Percentiles rank a stretch among this genome's conserved stretches.
phyloP scores from a whole-genome alignment of 2,888 invertebrate species.

The Creontiades dilutus region DNA sequence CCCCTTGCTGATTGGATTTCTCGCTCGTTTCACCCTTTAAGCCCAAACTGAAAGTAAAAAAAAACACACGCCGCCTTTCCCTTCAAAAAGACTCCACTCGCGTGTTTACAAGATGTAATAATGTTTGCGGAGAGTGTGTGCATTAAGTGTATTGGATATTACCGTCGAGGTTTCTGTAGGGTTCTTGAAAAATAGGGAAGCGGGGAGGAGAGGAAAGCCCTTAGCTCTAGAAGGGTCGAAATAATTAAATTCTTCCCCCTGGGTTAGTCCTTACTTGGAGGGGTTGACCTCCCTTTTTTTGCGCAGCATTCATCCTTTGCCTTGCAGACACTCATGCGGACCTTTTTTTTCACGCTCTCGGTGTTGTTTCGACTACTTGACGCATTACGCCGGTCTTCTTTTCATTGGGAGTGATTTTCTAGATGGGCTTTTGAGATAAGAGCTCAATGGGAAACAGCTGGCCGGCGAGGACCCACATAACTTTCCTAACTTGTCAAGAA shows the following conservation, averaged over 20 bases:
- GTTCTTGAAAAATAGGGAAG: conserved; percentile 55
- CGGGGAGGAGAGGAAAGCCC: neutral
- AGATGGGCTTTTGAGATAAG: neutral
- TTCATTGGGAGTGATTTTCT: neutral
- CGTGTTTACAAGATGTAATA: conserved; percentile 57
- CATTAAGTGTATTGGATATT: conserved; percentile 66
- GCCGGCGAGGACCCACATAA: neutral
- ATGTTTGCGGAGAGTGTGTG: conserved; percentile 67
- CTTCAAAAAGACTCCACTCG: conserved; percentile 13
- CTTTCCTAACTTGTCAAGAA: no score
- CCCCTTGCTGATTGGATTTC: neutral
- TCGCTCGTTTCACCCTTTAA: neutral
- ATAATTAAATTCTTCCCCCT: conserved; percentile 67
- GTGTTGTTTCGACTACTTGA: neutral
- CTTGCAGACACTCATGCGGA: conserved; percentile 22
- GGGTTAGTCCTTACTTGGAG: conserved; percentile 49
- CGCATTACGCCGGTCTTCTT: neutral
- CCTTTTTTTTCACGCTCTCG: neutral
- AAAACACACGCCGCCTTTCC: neutral
- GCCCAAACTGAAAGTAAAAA: neutral
- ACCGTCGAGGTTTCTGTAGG: conserved; percentile 39
- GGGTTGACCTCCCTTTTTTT: conserved; percentile 31
- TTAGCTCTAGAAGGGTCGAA: conserved; percentile 61
- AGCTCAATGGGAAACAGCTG: neutral
- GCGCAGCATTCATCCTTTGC: neutral